phyloP scores from a whole-genome alignment of 1,140 invertebrate genomes.

The Eurosta solidaginis region DNA sequence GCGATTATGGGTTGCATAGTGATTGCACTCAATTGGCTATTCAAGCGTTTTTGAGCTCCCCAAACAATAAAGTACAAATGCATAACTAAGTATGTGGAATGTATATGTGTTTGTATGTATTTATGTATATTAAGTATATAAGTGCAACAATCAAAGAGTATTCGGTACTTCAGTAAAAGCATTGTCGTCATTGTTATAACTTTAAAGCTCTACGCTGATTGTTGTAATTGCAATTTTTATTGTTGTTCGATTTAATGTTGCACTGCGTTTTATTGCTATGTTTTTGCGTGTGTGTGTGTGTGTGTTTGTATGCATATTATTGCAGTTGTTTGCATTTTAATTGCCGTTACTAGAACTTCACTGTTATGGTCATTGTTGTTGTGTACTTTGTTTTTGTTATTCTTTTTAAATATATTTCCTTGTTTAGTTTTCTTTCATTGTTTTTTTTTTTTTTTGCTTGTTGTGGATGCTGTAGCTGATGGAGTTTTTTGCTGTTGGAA shows the following conservation, averaged over 20 bases:
- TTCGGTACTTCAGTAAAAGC: neutral
- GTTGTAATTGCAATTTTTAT: conserved; percentile 2
- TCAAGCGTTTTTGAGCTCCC: neutral
- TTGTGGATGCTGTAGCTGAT: neutral
- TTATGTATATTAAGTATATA: neutral
- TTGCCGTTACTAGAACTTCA: conserved; percentile 1
- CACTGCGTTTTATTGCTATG: neutral
- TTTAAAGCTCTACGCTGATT: neutral
- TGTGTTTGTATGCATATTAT: neutral
- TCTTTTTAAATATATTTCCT: neutral
- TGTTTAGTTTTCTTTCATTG: neutral
- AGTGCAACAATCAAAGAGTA: neutral
- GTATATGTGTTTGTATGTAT: neutral
- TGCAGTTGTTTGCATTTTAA: conserved; percentile 27
- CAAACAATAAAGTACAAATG: neutral
- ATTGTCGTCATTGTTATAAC: neutral
- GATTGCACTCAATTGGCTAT: neutral
- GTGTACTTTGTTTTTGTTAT: too few relatives aligned
- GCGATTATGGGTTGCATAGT: neutral
- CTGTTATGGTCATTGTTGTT: conserved; percentile 6
- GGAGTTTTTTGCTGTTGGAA: neutral
- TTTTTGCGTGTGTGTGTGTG: neutral
- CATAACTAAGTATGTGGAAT: too few relatives aligned
- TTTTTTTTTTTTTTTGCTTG: neutral
- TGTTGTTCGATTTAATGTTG: conserved; percentile 19